These are phyloP conservation scores for Anastrepha obliqua DNA, from an alignment of 1,140 invertebrate genomes.

Conservation along the genomic window DNA sequence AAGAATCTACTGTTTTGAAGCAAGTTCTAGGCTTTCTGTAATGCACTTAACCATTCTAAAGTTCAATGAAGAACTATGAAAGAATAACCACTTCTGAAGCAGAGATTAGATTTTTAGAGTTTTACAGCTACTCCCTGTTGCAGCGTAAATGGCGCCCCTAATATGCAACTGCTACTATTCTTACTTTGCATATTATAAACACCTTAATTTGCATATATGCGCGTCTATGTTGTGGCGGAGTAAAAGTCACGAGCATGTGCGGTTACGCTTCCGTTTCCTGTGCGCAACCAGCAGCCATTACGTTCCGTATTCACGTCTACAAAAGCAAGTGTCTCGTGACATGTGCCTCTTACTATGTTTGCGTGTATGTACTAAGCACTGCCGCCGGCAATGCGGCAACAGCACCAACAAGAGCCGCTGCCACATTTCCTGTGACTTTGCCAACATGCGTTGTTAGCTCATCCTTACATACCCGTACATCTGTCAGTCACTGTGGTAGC, in stretches of 20 bases:
- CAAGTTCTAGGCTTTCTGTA: no score
- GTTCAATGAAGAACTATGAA: no score
- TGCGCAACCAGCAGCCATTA: slow-evolving; percentile 20
- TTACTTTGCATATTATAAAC: background rate
- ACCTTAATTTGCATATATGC: slow-evolving; percentile 27
- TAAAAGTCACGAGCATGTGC: slow-evolving; percentile 43
- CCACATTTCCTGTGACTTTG: slow-evolving; percentile 41
- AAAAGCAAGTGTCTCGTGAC: background rate
- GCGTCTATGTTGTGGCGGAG: slow-evolving; percentile 18
- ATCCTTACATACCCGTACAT: background rate
- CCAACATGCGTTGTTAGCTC: background rate
- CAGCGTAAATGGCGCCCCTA: background rate
- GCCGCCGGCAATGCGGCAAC: slow-evolving; percentile 25
- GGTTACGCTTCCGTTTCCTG: slow-evolving; percentile 49
- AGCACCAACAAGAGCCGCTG: background rate
- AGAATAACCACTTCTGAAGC: no score
- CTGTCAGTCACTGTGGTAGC: slow-evolving; percentile 11
- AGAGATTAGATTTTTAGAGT: no score
- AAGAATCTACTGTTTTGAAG: no score
- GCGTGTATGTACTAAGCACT: slow-evolving; percentile 6
- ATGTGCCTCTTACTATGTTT: background rate
- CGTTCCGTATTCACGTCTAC: background rate
- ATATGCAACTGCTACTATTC: background rate
- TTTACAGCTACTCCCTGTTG: no score
- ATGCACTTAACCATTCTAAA: no score